Conservation (phyloP, 2,797 vertebrate genomes). For the Leptoclinus maculatus region DNA sequence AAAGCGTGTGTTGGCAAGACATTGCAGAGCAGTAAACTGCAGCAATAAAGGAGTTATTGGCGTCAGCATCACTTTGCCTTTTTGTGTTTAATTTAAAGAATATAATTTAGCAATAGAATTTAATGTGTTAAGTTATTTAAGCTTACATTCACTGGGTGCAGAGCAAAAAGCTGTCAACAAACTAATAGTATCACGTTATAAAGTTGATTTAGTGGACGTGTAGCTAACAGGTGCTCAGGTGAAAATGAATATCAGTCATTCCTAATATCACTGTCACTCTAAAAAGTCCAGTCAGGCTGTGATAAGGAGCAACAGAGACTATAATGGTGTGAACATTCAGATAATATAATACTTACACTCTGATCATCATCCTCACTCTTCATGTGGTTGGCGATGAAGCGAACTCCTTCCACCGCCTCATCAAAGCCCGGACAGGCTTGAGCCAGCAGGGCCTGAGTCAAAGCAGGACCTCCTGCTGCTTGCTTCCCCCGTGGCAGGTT, state of each 20-base stretch:
- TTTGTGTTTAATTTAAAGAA: conserved; percentile 1
- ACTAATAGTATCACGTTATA: not conserved
- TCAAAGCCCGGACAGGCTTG: conserved; percentile 82
- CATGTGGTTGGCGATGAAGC: conserved; percentile 92
- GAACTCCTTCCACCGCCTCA: conserved; percentile 81
- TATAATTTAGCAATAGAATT: not conserved
- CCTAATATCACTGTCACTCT: not conserved
- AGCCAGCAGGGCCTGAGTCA: conserved; percentile 86
- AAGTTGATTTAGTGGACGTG: not conserved
- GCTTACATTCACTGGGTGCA: not conserved
- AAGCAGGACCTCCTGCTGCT: conserved; percentile 75
- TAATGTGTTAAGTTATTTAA: not conserved
- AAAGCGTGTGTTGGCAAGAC: conserved; percentile 9
- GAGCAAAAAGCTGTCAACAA: not conserved
- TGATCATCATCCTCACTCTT: conserved; percentile 95
- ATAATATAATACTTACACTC: conserved; percentile 88
- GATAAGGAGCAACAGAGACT: not conserved
- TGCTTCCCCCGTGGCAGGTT: conserved; percentile 78
- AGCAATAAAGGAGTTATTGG: conserved; percentile 12
- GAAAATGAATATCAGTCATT: not conserved
- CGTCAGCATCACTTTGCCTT: conserved; percentile 3
- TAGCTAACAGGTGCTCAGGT: not conserved
- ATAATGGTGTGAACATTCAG: not conserved
- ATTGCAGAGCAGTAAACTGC: conserved; percentile 17
- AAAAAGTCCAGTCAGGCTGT: not conserved